Evolutionary conservation across 37 sponge, comb jelly and placozoan genomes (phyloP).

Genomic region (Cliona cf. orientalis): DNA sequence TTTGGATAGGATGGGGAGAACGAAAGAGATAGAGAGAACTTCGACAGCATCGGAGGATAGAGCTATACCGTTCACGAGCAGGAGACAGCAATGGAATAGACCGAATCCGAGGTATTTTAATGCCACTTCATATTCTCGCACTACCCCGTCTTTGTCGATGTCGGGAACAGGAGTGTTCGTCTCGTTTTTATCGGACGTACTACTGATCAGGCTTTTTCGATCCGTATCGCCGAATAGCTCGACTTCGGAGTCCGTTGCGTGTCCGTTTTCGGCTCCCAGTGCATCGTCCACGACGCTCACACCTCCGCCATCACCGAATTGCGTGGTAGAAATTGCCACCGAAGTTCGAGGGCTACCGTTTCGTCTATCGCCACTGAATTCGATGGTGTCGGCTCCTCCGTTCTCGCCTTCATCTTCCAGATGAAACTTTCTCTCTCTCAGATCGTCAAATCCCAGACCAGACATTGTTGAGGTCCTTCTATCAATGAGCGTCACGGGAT

Average conservation of each 20-base stretch:
- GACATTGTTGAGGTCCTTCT: no score
- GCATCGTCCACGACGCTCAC: background rate
- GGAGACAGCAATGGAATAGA: constrained; percentile 49
- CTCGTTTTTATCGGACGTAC: background rate
- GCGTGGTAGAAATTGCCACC: background rate
- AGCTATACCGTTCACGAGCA: constrained; percentile 63
- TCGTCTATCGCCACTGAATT: background rate
- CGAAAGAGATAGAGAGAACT: constrained; percentile 61
- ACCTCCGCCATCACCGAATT: background rate
- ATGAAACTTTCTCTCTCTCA: no score
- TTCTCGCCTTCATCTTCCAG: background rate
- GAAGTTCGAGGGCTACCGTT: background rate
- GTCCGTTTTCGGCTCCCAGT: background rate
- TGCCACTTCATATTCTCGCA: constrained; percentile 64
- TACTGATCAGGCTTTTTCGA: no score
- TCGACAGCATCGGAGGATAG: constrained; percentile 76
- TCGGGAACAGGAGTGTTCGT: background rate
- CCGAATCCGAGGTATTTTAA: constrained; percentile 69
- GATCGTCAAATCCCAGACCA: background rate
- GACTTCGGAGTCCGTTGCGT: no score
- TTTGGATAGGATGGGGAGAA: constrained; percentile 20
- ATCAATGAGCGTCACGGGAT: no score
- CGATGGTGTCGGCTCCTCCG: background rate
- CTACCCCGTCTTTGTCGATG: constrained; percentile 38
- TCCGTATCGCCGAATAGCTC: background rate